phyloP scores from a whole-genome alignment of 2,888 invertebrate genomes.

The Euspilapteryx auroguttella region DNA sequence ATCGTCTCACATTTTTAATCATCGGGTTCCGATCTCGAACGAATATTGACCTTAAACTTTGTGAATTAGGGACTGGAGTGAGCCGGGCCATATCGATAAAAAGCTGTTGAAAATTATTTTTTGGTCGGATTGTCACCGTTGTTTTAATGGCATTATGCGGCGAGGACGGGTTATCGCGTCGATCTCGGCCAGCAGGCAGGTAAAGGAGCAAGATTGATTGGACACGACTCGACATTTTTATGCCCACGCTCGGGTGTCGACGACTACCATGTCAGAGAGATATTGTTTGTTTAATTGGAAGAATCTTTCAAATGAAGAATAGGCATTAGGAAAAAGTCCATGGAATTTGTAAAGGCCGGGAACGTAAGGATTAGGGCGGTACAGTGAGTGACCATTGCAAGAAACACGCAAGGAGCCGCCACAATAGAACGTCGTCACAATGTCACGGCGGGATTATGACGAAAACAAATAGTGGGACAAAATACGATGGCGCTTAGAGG shows the following conservation, averaged over 20 bases:
- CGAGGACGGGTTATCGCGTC: conserved; percentile 56
- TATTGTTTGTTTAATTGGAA: conserved; percentile 54
- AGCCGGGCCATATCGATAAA: conserved; percentile 25
- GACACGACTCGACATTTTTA: conserved; percentile 48
- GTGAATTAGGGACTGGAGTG: conserved; percentile 19
- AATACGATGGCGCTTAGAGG: conserved; percentile 13
- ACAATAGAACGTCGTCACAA: too few relatives aligned
- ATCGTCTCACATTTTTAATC: conserved; percentile 60
- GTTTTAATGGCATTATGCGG: conserved; percentile 61
- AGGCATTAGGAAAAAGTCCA: too few relatives aligned
- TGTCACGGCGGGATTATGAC: not conserved
- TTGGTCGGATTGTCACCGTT: conserved; percentile 59
- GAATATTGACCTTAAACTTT: conserved; percentile 24
- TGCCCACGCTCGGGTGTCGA: conserved; percentile 45
- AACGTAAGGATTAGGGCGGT: too few relatives aligned
- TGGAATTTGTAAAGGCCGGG: too few relatives aligned
- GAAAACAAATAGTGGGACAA: not conserved
- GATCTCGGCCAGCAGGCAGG: conserved; percentile 50
- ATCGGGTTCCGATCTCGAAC: conserved; percentile 22
- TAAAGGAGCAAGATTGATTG: conserved; percentile 54
- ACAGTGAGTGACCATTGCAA: too few relatives aligned
- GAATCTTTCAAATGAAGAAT: too few relatives aligned
- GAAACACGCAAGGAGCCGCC: too few relatives aligned
- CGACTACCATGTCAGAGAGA: conserved; percentile 28
- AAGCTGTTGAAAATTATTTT: conserved; percentile 55